These are phyloP conservation scores for Eristalis pertinax DNA, from an alignment of 2,888 invertebrate species.

Conservation along the genomic window DNA sequence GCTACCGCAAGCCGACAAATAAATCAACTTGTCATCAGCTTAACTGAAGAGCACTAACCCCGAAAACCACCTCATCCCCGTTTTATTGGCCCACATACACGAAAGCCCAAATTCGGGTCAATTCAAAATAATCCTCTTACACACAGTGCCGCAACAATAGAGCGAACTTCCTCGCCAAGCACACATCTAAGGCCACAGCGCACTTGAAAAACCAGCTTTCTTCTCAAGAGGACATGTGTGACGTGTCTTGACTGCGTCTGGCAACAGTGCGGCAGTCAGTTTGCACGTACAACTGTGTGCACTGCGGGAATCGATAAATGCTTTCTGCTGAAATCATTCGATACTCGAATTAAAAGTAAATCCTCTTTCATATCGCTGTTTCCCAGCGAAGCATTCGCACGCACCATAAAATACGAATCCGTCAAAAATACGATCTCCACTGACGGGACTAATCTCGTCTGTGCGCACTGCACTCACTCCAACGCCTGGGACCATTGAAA, in stretches of 20 bases:
- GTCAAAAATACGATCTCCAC: not conserved
- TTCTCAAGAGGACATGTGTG: conserved; percentile 41
- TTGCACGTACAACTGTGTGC: too few relatives aligned
- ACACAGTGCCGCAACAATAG: conserved; percentile 37
- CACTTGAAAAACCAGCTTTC: conserved; percentile 10
- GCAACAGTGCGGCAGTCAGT: conserved; percentile 33
- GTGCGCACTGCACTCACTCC: conserved; percentile 37
- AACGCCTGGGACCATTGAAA: not conserved
- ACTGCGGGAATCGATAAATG: conserved; percentile 25
- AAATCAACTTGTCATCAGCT: conserved; percentile 37
- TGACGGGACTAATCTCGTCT: conserved; percentile 52
- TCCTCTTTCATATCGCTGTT: conserved; percentile 45
- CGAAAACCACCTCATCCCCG: conserved; percentile 45
- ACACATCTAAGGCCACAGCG: not conserved
- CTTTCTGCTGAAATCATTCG: conserved; percentile 40
- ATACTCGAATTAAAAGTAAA: conserved; percentile 67
- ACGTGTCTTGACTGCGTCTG: conserved; percentile 40
- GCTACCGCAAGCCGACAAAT: not conserved
- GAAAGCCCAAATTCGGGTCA: conserved; percentile 38
- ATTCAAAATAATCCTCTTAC: conserved; percentile 59
- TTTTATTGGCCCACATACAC: conserved; percentile 4
- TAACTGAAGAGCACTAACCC: conserved; percentile 46
- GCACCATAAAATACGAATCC: not conserved
- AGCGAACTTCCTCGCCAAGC: conserved; percentile 16
- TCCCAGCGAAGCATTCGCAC: conserved; percentile 34